A percentile compares a stretch with the other conserved stretches of the same genome.
These are phyloP conservation scores for Onychorhynchus coronatus DNA, from an alignment of 2,113 vertebrate species.

Conservation along the genomic window DNA sequence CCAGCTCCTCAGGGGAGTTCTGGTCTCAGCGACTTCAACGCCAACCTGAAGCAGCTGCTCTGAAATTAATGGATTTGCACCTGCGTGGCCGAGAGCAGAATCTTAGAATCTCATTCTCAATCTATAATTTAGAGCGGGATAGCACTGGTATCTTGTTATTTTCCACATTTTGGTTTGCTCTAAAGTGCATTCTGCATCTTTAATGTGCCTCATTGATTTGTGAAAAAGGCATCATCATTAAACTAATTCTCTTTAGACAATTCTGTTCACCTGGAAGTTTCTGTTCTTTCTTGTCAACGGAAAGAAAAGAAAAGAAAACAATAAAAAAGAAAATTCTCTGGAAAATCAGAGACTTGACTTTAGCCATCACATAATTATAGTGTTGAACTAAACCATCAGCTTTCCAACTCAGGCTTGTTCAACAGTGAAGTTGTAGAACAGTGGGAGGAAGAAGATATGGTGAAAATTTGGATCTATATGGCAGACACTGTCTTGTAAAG, in stretches of 20 bases:
- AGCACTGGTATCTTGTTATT: background rate
- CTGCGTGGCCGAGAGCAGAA: background rate
- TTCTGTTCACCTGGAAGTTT: background rate
- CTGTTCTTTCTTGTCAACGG: background rate
- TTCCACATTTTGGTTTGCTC: conserved; percentile 5
- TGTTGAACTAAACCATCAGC: background rate
- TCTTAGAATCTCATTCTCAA: background rate
- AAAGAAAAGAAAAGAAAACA: background rate
- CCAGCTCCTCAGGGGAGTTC: background rate
- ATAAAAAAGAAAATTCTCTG: background rate
- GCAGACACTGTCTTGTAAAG: background rate
- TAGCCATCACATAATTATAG: background rate
- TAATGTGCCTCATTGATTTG: background rate
- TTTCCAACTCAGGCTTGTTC: background rate
- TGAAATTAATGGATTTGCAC: conserved; percentile 27
- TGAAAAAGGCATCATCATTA: background rate
- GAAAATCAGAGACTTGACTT: background rate
- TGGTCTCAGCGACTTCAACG: background rate
- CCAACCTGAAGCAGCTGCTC: background rate
- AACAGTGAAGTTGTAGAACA: background rate
- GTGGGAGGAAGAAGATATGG: background rate
- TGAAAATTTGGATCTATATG: background rate
- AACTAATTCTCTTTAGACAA: background rate
- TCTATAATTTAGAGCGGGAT: conserved; percentile 30
- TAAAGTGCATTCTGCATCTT: conserved; percentile 30